Base-by-base conservation (phyloP, 1,140 invertebrate species). In the Sminthurides bifidus region DNA sequence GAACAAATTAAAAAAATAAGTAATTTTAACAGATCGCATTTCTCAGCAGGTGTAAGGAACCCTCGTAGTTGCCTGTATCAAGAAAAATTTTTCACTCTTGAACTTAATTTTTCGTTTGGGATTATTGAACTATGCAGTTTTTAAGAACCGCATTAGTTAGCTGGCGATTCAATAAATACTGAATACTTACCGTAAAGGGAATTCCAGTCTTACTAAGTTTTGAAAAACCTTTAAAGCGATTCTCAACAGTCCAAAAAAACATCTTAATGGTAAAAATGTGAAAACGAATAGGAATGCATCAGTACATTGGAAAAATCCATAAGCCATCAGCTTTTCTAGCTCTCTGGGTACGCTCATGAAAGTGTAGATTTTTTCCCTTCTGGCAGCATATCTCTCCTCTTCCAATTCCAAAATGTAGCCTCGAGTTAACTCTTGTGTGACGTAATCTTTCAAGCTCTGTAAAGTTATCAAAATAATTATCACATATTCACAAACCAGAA, bases 201-300 rank as follows among this genome's bases (percentile, higher is more conserved):
- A 41, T 44, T 31, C 24, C 19, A 33, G 45, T 21, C 27, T 29
- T 15, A 53, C 29, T 21, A 61, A 24, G 31, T 30, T 44, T 19
- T 43, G 2, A 12, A 37, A 38, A 29, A 58, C 30, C 30, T 49
- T 58, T 12, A 44, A 63, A 54, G 31, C 69, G 71, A 45, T 10
- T 52, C 60, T 67, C 67, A 26, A 51, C 50, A 63, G 43, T 12
- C 43, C 56, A 56, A 65, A 27, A n/a, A 53, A 21, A 52, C 65
- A 61, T 31, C 95, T 75, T 44, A 98, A 70, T 29, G 95, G 95
- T 65, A 99, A 75, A 78, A 98, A 96, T 49, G 95, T 98, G 69
- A 96, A 96, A 35, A 98, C 83, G 76, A 93, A 98, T 41, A 98
- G 76, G 72, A 98, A 94, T 24, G 93, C 93, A 75, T 99, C 95